phyloP scores from a whole-genome alignment of 1,140 invertebrate genomes.

The Sminthurinus signatus region DNA sequence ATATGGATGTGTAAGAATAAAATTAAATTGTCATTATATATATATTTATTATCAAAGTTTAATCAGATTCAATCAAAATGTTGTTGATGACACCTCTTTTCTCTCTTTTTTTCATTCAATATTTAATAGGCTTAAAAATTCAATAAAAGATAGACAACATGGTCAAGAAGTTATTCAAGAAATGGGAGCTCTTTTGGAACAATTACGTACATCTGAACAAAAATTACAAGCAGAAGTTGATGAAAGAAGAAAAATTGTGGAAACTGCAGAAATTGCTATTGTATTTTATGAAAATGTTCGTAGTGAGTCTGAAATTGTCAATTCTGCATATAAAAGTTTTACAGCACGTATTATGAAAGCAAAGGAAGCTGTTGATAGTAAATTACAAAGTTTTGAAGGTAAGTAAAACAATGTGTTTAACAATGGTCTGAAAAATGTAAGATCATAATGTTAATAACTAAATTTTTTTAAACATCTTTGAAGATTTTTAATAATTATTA shows the following conservation, averaged over 20 bases:
- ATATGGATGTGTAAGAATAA: constrained; percentile 26
- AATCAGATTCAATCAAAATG: too few species aligned
- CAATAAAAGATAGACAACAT: constrained; percentile 37
- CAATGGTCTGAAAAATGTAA: too few species aligned
- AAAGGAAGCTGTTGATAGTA: constrained; percentile 33
- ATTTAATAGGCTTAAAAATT: constrained; percentile 22
- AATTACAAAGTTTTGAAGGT: constrained; percentile 37
- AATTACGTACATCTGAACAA: constrained; percentile 22
- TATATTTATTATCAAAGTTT: too few species aligned
- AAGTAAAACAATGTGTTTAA: too few species aligned
- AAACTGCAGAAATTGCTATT: constrained; percentile 37
- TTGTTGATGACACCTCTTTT: too few species aligned
- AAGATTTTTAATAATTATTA: too few species aligned
- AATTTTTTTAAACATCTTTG: too few species aligned
- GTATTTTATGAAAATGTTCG: constrained; percentile 41
- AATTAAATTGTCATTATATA: too few species aligned
- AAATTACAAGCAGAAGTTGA: constrained; percentile 37
- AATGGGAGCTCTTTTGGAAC: constrained; percentile 27
- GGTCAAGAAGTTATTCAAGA: constrained; percentile 36
- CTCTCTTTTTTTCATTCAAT: too few species aligned
- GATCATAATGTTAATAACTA: too few species aligned
- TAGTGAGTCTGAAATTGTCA: constrained; percentile 37
- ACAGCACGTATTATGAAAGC: constrained; percentile 28
- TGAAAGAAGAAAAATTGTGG: constrained; percentile 37
- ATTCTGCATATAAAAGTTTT: constrained; percentile 39